Percentiles rank a stretch among this genome's conserved stretches.
Conservation (phyloP, 2,888 invertebrate genomes). For the Horisme vitalbata region DNA sequence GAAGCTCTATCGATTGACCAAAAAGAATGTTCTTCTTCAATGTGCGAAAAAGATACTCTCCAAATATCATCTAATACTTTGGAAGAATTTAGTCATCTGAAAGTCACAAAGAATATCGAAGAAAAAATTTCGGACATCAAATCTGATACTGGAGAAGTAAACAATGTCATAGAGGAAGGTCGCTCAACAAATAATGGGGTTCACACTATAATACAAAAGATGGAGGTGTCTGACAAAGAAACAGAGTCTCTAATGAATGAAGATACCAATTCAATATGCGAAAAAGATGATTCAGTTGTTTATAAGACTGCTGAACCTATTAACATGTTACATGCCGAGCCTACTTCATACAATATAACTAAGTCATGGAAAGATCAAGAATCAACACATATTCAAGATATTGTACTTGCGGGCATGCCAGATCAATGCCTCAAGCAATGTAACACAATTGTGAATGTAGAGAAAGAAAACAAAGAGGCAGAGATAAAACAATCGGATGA, state of each 20-base stretch:
- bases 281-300: too few relatives aligned
- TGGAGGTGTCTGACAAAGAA: neutral
- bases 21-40: neutral
- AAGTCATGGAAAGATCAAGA: too few relatives aligned
- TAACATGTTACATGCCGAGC: too few relatives aligned
- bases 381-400: too few relatives aligned
- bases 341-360: too few relatives aligned
- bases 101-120: neutral
- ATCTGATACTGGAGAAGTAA: neutral
- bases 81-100: neutral
- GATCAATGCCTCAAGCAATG: too few relatives aligned
- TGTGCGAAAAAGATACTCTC: neutral
- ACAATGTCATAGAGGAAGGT: neutral
- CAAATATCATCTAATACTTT: neutral
- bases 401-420: too few relatives aligned
- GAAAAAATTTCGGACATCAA: neutral
- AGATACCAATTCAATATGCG: too few relatives aligned
- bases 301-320: too few relatives aligned
- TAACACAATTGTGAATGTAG: neutral
- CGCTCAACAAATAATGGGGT: neutral
- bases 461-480: neutral
- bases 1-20: neutral
- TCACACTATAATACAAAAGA: neutral
- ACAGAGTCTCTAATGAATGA: neutral
- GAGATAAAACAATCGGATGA: neutral